phyloP scores from a whole-genome alignment of 2,888 invertebrate genomes.

The Itoplectis maculator region DNA sequence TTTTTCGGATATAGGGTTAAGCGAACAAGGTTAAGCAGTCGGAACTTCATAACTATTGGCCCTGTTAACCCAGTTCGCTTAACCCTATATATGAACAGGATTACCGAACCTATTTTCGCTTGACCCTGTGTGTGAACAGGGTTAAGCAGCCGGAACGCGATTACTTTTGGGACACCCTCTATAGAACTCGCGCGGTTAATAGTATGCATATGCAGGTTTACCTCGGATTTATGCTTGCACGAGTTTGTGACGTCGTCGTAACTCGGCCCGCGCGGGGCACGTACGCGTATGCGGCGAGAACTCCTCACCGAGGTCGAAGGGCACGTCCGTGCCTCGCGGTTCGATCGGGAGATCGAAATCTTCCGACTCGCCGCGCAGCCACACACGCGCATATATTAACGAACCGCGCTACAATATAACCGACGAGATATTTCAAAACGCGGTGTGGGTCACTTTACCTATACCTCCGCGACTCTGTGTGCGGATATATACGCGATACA shows the following conservation, averaged over 20 bases:
- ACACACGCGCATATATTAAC: neutral
- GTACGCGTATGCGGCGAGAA: neutral
- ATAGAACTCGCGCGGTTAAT: no score
- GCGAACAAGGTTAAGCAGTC: no score
- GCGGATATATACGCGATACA: neutral
- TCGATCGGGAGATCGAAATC: slow-evolving; percentile 24
- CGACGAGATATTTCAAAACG: slow-evolving; percentile 3
- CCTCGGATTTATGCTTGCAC: slow-evolving; percentile 4
- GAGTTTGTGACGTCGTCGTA: slow-evolving; percentile 7
- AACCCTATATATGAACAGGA: no score
- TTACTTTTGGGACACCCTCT: no score
- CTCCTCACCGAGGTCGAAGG: slow-evolving; percentile 12
- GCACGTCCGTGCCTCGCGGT: slow-evolving; percentile 20
- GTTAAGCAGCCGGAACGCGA: no score
- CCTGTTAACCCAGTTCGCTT: no score
- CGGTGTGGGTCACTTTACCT: neutral
- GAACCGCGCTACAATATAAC: neutral
- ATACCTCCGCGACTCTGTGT: no score
- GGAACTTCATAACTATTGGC: no score
- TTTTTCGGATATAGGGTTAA: no score
- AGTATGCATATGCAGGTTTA: neutral
- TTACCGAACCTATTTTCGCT: no score
- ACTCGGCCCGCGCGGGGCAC: neutral
- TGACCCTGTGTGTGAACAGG: no score
- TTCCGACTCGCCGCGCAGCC: neutral